Evolutionary conservation across 2,113 vertebrate species (phyloP).

Genomic region (Grus americana): DNA sequence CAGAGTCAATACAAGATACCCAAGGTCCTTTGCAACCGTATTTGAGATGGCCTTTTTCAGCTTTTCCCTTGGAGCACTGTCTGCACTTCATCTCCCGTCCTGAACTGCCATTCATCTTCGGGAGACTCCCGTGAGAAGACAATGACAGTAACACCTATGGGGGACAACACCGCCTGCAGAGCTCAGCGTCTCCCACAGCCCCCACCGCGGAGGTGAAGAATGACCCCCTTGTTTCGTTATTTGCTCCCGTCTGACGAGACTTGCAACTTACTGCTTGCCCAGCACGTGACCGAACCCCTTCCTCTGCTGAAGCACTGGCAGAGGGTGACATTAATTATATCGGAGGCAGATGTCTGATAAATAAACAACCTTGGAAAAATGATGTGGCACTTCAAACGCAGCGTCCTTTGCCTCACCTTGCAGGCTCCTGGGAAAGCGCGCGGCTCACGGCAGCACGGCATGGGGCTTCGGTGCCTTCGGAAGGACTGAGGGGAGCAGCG

Average conservation of each 20-base stretch:
- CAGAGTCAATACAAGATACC: not conserved
- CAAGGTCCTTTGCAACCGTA: not conserved
- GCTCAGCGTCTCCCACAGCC: not conserved
- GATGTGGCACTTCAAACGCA: not conserved
- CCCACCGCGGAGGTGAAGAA: rapidly evolving
- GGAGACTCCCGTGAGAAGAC: not conserved
- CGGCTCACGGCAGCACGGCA: rapidly evolving
- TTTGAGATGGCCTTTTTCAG: not conserved
- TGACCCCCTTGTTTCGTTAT: rapidly evolving
- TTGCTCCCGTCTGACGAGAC: rapidly evolving
- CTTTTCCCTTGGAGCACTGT: not conserved
- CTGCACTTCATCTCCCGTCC: not conserved
- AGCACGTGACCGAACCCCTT: rapidly evolving
- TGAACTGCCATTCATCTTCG: not conserved
- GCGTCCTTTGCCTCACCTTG: not conserved
- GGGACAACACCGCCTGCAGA: rapidly evolving
- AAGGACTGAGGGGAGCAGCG: not conserved
- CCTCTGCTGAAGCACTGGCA: not conserved
- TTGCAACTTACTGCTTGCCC: not conserved
- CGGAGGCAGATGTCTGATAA: not conserved
- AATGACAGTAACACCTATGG: rapidly evolving
- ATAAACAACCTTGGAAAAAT: not conserved
- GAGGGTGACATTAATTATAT: not conserved
- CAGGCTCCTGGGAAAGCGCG: not conserved
- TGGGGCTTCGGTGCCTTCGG: not conserved